Evolutionary conservation across 1,140 invertebrate genomes (phyloP).

Genomic region (Drosophila azteca): DNA sequence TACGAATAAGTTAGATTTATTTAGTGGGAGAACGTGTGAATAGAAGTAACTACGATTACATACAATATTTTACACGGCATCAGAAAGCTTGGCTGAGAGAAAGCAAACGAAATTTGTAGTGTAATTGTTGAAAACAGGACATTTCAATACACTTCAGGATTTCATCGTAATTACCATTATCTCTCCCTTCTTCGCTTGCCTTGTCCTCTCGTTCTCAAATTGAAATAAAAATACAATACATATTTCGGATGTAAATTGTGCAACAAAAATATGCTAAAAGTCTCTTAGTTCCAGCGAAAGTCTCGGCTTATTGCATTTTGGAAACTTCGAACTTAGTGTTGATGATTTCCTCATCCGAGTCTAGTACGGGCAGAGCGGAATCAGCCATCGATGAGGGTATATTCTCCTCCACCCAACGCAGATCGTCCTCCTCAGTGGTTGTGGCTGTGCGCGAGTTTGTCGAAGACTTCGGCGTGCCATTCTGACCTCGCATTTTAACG

Average conservation of each 20-base stretch:
- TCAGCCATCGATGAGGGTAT: constrained; percentile 91
- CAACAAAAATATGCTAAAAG: constrained; percentile 50
- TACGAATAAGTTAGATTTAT: constrained; percentile 75
- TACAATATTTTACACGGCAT: constrained; percentile 73
- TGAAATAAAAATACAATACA: constrained; percentile 28
- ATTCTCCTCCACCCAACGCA: constrained; percentile 96
- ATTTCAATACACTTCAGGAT: not conserved
- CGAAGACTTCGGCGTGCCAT: constrained; percentile 51
- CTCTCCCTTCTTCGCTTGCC: constrained; percentile 5
- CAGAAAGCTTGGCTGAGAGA: not conserved
- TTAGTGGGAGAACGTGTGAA: constrained; percentile 44
- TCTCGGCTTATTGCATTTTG: constrained; percentile 90
- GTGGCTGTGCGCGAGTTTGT: constrained; percentile 75
- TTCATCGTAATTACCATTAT: not conserved
- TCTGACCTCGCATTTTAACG: constrained; percentile 89
- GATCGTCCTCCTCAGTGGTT: constrained; percentile 89
- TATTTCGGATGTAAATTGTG: constrained; percentile 50
- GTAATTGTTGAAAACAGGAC: not conserved
- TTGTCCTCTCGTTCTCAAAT: constrained; percentile 8
- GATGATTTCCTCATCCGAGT: constrained; percentile 95
- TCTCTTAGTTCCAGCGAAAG: constrained; percentile 66
- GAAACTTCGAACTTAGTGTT: constrained; percentile 95
- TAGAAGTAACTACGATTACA: constrained; percentile 57
- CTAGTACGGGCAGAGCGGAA: constrained; percentile 90
- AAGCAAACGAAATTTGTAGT: constrained; percentile 6